Conservation (phyloP, 2,797 vertebrate species). For the Morus bassanus region DNA sequence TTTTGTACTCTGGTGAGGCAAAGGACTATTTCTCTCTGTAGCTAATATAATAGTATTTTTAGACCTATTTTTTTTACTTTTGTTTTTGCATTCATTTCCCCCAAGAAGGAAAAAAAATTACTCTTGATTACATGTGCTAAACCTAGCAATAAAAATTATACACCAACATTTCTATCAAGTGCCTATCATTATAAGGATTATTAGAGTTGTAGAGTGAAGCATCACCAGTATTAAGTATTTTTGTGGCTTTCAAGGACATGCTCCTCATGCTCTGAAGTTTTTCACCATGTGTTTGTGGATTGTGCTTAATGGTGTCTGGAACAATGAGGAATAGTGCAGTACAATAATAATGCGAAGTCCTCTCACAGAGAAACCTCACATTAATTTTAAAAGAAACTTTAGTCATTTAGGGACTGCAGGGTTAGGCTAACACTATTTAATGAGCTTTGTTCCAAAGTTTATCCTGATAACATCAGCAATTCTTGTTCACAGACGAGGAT, state of each 20-base stretch:
- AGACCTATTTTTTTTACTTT: not conserved
- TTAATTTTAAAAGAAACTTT: not conserved
- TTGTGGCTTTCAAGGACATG: not conserved
- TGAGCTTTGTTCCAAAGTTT: not conserved
- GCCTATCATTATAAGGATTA: not conserved
- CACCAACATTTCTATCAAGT: not conserved
- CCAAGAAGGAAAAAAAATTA: not conserved
- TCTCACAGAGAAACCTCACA: not conserved
- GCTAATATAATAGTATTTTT: not conserved
- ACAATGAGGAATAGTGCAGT: not conserved
- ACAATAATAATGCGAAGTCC: not conserved
- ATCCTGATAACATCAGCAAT: not conserved
- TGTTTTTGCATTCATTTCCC: not conserved
- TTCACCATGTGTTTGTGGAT: not conserved
- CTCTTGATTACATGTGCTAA: not conserved
- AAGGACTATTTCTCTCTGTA: not conserved
- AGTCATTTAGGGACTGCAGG: not conserved
- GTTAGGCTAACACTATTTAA: not conserved
- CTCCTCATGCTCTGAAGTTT: not conserved
- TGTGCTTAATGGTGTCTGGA: not conserved
- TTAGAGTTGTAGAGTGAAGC: not conserved
- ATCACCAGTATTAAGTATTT: not conserved
- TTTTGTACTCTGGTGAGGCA: not conserved
- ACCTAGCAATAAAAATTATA: not conserved
- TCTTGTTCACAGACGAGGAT: not conserved